Evolutionary conservation across 53 echinoderm and acorn worm species (phyloP), one percentile per base, ranked within the genome.

Genomic region (Astropecten irregularis): DNA sequence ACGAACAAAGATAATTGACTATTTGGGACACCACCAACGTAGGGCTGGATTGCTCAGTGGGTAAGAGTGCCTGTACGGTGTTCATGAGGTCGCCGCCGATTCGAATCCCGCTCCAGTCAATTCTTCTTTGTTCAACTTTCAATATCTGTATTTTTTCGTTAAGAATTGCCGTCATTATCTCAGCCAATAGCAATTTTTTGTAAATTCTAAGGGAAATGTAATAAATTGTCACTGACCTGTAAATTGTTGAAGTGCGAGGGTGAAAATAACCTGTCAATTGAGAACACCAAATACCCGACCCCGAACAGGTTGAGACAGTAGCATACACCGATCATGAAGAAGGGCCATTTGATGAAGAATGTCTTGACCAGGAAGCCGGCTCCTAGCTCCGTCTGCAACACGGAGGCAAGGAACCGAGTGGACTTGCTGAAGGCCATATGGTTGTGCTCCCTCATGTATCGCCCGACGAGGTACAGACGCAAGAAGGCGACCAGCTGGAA

Each of bases 341-440:
- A 63, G 19, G 90, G 85, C 56, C 72, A 68, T 44, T 77, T 89
- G 53, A 89, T 57, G 49, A 89, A 85, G 52, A 77, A 89, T 4
- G 85, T 89, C 71, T 89, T 89, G 20, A 89, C 59, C 15, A 89
- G 81, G 47, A 86, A 89, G 22, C 90, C 77, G 10, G 85, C 69
- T 3, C 76, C 68, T 21, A 89, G 63, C 47, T 85, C 90, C 31
- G 83, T 89, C 70, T 85, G 56, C 31, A 89, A 47, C 61, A 89
- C 90, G 13, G 90, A 89, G 21, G 90, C 90, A 7, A 89, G 79
- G 68, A 89, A 89, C 27, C 85, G 71, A 4, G 90, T 89, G 30
- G 85, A 85, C 51, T 85, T 89, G 57, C 71, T 89, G 77, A 73
- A 52, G 39, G 76, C 73, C 61, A 85, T 85, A 32, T 85, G 59